Conservation (phyloP, 2,797 vertebrate genomes). For the Poecilia velifera region DNA sequence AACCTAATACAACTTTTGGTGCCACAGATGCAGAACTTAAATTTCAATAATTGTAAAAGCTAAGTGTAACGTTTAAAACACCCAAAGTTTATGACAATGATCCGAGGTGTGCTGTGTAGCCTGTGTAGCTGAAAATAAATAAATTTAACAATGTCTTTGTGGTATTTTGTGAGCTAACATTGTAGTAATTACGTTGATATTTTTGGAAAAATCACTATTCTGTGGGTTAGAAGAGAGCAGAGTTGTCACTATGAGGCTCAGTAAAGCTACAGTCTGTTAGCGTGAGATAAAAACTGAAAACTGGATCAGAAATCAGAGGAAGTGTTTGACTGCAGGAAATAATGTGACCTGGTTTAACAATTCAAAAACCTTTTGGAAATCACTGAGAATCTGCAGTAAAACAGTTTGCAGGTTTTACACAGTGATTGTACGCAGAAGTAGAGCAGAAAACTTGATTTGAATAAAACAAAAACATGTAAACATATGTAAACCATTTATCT, state of each 20-base stretch:
- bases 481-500: neutral
- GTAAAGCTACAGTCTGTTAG: neutral
- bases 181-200: constrained; percentile 18
- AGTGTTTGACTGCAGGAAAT: constrained; percentile 10
- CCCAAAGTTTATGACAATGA: constrained; percentile 41
- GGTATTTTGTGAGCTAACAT: constrained; percentile 30
- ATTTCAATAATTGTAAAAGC: constrained; percentile 20
- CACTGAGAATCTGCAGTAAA: neutral
- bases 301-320: rapidly evolving
- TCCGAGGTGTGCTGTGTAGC: constrained; percentile 43
- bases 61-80: constrained; percentile 42
- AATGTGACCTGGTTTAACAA: constrained; percentile 1
- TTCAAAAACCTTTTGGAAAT: neutral
- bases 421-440: neutral
- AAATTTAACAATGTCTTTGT: constrained; percentile 28
- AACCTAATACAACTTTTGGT: constrained; percentile 37
- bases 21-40: constrained; percentile 60
- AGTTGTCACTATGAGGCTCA: neutral
- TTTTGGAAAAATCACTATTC: constrained; percentile 10
- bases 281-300: constrained; percentile 19
- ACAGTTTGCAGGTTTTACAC: constrained; percentile 1
- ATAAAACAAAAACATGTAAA: neutral
- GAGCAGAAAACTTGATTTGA: neutral
- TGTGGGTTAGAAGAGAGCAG: constrained; percentile 5
- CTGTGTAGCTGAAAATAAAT: constrained; percentile 56